A percentile compares a stretch with the other conserved stretches of the same genome.
phyloP scores from a whole-genome alignment of 2,888 invertebrate genomes.

The Caenorhabditis sp. region DNA sequence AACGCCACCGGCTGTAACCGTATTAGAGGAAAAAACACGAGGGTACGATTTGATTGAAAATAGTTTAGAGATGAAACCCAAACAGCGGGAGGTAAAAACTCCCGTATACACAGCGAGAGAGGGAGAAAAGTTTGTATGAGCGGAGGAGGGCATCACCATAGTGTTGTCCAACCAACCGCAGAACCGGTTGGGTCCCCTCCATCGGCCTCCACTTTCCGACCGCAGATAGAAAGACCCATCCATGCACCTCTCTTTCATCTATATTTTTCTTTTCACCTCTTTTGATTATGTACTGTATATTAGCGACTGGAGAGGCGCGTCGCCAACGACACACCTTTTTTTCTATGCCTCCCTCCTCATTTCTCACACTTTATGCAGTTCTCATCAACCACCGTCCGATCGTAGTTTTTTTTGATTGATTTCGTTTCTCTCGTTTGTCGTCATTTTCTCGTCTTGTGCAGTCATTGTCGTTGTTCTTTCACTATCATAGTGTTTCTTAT shows the following conservation, averaged over 20 bases:
- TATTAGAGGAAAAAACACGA: conserved; percentile 2
- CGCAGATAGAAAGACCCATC: conserved; percentile 48
- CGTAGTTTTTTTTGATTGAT: conserved; percentile 61
- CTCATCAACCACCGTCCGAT: conserved; percentile 54
- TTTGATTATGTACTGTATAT: conserved; percentile 29
- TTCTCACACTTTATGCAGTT: conserved; percentile 58
- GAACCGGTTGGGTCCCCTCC: conserved; percentile 55
- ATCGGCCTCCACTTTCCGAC: conserved; percentile 46
- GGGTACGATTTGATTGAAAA: conserved; percentile 21
- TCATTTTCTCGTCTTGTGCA: conserved; percentile 28
- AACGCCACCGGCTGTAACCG: conserved; percentile 14
- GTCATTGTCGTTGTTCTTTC: conserved; percentile 22
- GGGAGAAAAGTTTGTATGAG: conserved; percentile 50
- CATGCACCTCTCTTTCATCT: conserved; percentile 53
- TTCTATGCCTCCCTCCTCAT: conserved; percentile 34
- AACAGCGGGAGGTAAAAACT: conserved; percentile 61
- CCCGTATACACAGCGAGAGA: conserved; percentile 41
- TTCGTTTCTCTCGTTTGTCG: conserved; percentile 27
- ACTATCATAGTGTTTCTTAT: conserved; percentile 12
- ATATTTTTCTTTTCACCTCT: conserved; percentile 12
- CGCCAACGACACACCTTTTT: conserved; percentile 48
- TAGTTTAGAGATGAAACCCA: conserved; percentile 35
- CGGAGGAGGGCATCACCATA: conserved; percentile 63
- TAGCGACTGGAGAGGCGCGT: conserved; percentile 28
- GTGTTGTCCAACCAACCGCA: conserved; percentile 63